Conservation (phyloP, 1,140 invertebrate genomes). For the Heliconius congener region DNA sequence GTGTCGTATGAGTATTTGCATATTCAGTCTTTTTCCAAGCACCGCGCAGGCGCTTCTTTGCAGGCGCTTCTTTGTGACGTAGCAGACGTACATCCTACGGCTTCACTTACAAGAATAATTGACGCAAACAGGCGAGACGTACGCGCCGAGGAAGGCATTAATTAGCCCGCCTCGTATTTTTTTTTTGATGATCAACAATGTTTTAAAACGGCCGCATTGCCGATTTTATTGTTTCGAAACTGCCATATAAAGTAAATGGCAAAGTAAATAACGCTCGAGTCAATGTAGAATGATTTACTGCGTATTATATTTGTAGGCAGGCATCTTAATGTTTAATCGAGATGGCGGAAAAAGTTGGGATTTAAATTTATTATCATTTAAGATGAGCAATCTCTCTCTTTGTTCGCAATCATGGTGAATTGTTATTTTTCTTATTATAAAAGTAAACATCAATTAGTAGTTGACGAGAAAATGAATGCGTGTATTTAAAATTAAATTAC, state of each 20-base stretch:
- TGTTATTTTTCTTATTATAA: background rate
- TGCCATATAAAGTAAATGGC: constrained; percentile 12
- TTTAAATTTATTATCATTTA: constrained; percentile 5
- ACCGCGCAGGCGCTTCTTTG: constrained; percentile 17
- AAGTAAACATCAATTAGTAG: background rate
- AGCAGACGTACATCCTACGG: constrained; percentile 32
- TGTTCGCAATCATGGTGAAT: constrained; percentile 1
- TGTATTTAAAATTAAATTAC: background rate
- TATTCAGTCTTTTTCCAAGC: constrained; percentile 15
- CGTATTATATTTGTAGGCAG: background rate
- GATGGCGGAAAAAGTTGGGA: constrained; percentile 6
- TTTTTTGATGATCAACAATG: constrained; percentile 38
- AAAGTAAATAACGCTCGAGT: constrained; percentile 16
- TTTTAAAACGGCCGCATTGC: constrained; percentile 26
- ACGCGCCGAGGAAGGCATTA: constrained; percentile 50
- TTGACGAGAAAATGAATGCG: background rate
- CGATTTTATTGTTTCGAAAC: constrained; percentile 19
- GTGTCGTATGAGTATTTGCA: background rate
- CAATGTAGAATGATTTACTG: constrained; percentile 6
- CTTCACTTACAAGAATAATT: constrained; percentile 41
- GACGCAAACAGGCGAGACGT: constrained; percentile 33
- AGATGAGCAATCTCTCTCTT: constrained; percentile 10
- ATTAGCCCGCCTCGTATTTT: constrained; percentile 40
- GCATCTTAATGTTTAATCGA: constrained; percentile 9
- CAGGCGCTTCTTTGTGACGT: constrained; percentile 32